Base-by-base conservation (phyloP, 2,888 invertebrate species). In the Ochropleura leucogaster region DNA sequence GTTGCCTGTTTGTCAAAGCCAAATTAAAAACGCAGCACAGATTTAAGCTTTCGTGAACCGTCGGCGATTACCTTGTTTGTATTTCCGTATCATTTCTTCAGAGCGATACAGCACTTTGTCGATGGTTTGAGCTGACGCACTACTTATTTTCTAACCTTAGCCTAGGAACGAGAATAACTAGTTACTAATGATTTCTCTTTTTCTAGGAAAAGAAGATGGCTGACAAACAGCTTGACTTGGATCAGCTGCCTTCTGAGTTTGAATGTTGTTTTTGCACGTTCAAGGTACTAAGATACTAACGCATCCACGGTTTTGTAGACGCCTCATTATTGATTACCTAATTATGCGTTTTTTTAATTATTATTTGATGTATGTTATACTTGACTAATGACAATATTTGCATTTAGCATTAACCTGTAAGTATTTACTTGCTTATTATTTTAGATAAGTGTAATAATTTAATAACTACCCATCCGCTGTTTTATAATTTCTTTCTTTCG, bases 231-330 rank as follows among this genome's bases (percentile, higher is more conserved):
- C 97, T 98, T 96, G 97, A 97, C 97, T 97, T 98, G 97, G 98
- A 98, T 97, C 98, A 98, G 97, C 97, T 98, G 96, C 98, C 98
- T 97, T 98, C 98, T 97, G 98, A 98, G 97, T 98, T 98, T 97
- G 99, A 99, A 97, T 99, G 99, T 98, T 99, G 98, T 98, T 99
- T 98, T 98, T 99, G 98, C 98, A 98, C 98, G 97, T 98, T 98
- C 96, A 98, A 98, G 98, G 98, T 98, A 98, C 95, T 96, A 95
- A 96, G 90, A 91, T 88, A 93, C 93, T 95, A 96, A 95, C 86
- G 71, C 68, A 60, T 79, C 78, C 74, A 72, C 69, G 65, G 74
- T 73, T 76, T 73, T 72, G 75, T 86, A 82, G 75, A 76, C 16
- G 71, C 73, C 67, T 80, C 80, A 82, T 87, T 85, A 79, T 80